Conservation (phyloP, 2,113 vertebrate species). For the Cynoglossus semilaevis region DNA sequence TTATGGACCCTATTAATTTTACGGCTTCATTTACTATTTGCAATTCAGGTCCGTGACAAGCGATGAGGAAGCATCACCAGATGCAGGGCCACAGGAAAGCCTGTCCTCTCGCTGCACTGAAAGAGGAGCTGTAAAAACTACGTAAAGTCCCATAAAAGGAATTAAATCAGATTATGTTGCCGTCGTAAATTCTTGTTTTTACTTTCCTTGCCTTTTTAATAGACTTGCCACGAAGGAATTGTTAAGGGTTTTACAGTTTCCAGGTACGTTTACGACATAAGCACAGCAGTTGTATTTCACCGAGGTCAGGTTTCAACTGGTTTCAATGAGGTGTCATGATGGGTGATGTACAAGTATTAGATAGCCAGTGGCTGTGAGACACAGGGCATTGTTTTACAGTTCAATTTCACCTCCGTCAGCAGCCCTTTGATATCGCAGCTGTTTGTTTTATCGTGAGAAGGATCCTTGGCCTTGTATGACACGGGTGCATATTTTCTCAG, state of each 20-base stretch:
- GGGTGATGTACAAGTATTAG: constrained; percentile 59
- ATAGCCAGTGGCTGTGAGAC: constrained; percentile 41
- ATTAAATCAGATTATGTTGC: constrained; percentile 24
- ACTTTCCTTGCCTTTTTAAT: constrained; percentile 4
- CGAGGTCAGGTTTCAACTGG: background rate
- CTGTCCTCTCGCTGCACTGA: constrained; percentile 13
- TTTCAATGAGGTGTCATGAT: constrained; percentile 44
- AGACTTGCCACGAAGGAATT: constrained; percentile 2
- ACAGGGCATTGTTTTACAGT: constrained; percentile 62
- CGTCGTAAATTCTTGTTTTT: constrained; percentile 2
- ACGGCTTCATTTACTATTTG: constrained; percentile 60
- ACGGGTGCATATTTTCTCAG: constrained; percentile 50
- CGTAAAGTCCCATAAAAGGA: constrained; percentile 9
- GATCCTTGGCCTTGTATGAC: constrained; percentile 48
- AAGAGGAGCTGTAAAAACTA: constrained; percentile 36
- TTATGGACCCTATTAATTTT: constrained; percentile 65
- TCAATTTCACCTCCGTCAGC: constrained; percentile 65
- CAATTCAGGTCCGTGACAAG: constrained; percentile 59
- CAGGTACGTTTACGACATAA: constrained; percentile 31
- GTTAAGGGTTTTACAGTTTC: constrained; percentile 33
- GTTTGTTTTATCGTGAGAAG: constrained; percentile 65
- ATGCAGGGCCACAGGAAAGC: constrained; percentile 14
- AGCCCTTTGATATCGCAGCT: constrained; percentile 58
- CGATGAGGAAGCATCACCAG: constrained; percentile 46
- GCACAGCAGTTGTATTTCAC: constrained; percentile 42